Percentiles rank a stretch among this genome's conserved stretches.
These are phyloP conservation scores for Diploptera punctata DNA, from an alignment of 2,888 invertebrate genomes.

Conservation along the genomic window DNA sequence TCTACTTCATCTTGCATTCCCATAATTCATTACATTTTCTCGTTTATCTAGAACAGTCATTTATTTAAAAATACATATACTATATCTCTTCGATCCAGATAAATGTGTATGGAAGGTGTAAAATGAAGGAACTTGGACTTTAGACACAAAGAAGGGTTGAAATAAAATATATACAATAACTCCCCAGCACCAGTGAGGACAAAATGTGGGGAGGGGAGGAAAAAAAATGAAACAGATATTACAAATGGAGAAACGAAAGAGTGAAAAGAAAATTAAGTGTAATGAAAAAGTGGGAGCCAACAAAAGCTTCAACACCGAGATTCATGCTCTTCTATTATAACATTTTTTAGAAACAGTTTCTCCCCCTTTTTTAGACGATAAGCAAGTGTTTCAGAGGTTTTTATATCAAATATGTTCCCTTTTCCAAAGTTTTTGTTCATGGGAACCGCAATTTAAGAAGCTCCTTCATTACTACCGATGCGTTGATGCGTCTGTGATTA, in stretches of 20 bases:
- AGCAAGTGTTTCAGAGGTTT: too few species aligned
- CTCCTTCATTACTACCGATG: too few species aligned
- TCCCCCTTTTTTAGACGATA: not conserved
- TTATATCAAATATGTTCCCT: too few species aligned
- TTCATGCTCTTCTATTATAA: conserved; percentile 10
- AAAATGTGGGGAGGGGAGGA: not conserved
- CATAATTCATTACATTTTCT: too few species aligned
- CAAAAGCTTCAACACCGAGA: conserved; percentile 8
- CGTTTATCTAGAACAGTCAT: too few species aligned
- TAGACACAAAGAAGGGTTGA: conserved; percentile 2
- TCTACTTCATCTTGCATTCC: too few species aligned
- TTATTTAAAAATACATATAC: too few species aligned
- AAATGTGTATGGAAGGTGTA: conserved; percentile 10
- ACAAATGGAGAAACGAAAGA: conserved; percentile 32
- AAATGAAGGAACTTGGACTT: conserved; percentile 1
- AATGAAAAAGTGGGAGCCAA: conserved; percentile 22
- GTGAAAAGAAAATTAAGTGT: conserved; percentile 33
- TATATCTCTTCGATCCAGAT: too few species aligned
- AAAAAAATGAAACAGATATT: not conserved
- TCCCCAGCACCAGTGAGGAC: not conserved
- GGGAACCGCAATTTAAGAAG: too few species aligned
- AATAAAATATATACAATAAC: conserved; percentile 17
- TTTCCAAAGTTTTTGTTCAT: too few species aligned
- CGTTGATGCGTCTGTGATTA: too few species aligned
- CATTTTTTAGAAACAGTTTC: not conserved